These are phyloP conservation scores for Protula sp. DNA, from an alignment of 2,888 invertebrate genomes.

Conservation along the genomic window DNA sequence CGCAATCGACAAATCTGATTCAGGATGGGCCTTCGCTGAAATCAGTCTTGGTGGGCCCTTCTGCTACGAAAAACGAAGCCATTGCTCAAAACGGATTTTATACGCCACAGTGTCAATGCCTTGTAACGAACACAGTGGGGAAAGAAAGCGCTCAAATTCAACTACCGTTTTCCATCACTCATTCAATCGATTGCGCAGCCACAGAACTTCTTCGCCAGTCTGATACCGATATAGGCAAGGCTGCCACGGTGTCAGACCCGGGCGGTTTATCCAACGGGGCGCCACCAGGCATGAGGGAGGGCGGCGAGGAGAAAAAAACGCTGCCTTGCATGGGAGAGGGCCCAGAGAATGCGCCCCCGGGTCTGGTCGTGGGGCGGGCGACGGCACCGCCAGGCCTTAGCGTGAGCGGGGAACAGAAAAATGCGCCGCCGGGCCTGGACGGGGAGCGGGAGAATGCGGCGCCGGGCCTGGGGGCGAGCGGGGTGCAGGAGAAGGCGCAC, in stretches of 20 bases:
- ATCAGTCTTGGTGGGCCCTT: too few relatives aligned
- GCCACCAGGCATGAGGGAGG: neutral
- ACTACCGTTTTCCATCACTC: too few relatives aligned
- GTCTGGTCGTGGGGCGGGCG: neutral
- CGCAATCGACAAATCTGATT: too few relatives aligned
- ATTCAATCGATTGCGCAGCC: too few relatives aligned
- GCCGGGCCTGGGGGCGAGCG: neutral
- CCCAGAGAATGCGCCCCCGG: too few relatives aligned
- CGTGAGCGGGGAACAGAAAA: neutral
- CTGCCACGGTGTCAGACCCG: neutral
- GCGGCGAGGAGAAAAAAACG: neutral
- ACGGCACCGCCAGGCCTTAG: neutral
- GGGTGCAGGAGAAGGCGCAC: neutral
- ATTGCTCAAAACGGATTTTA: too few relatives aligned
- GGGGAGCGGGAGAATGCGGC: neutral
- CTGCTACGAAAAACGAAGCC: too few relatives aligned
- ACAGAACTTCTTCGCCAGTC: neutral
- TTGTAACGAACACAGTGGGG: too few relatives aligned
- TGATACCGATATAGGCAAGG: neutral
- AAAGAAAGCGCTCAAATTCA: too few relatives aligned
- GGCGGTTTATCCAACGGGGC: neutral
- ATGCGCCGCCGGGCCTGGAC: neutral
- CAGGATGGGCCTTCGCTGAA: too few relatives aligned
- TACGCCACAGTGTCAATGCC: too few relatives aligned
- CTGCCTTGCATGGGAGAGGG: too few relatives aligned